Evolutionary conservation across 2,888 invertebrate species (phyloP).

Genomic region (Athetis lepigone): DNA sequence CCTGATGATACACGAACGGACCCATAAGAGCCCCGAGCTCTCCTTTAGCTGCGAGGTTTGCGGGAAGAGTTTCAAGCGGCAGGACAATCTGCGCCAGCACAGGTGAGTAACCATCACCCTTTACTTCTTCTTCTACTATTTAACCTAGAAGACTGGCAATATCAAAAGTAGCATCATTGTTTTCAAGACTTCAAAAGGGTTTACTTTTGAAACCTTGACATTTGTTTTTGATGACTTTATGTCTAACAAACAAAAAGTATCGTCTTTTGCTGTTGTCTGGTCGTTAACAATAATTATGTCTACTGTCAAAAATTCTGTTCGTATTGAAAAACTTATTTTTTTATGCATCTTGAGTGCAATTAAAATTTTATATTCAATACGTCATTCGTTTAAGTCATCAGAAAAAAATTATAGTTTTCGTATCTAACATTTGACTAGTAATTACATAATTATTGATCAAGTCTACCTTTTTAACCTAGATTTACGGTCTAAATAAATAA

Average conservation of each 20-base stretch:
- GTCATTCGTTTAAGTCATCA: neutral
- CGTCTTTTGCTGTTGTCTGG: slow-evolving; percentile 15
- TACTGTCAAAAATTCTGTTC: slow-evolving; percentile 1
- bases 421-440: slow-evolving; percentile 3
- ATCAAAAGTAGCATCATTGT: neutral
- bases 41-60: slow-evolving; percentile 99
- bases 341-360: neutral
- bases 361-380: neutral
- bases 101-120: slow-evolving; percentile 91
- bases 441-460: slow-evolving; percentile 34
- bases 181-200: neutral
- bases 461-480: slow-evolving; percentile 31
- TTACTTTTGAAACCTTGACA: neutral
- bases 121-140: slow-evolving; percentile 2
- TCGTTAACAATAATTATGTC: slow-evolving; percentile 23
- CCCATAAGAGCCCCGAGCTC: slow-evolving; percentile 98
- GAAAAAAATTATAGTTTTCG: neutral
- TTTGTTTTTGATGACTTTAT: neutral
- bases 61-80: slow-evolving; percentile 99
- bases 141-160: slow-evolving; percentile 23
- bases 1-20: slow-evolving; percentile 99
- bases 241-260: neutral
- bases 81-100: slow-evolving; percentile 98
- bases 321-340: neutral
- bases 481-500: slow-evolving; percentile 25